Percentiles rank a stretch among this genome's conserved stretches.
phyloP scores from a whole-genome alignment of 2,113 vertebrate species.

The Gnathochromis pfefferi region DNA sequence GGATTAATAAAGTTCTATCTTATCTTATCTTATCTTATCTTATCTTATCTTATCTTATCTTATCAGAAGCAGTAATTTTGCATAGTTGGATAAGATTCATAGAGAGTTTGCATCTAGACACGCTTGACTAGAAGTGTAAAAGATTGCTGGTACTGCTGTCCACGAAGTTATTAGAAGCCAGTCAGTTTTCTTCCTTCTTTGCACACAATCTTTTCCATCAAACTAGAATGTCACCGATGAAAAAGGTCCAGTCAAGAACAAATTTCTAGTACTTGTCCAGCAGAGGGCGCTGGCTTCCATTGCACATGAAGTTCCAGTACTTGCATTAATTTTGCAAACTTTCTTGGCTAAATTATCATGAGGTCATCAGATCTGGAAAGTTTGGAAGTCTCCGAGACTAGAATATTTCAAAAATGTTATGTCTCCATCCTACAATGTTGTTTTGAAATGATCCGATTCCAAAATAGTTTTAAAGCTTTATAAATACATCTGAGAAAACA shows the following conservation, averaged over 20 bases:
- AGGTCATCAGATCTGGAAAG: not conserved
- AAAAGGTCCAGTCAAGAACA: not conserved
- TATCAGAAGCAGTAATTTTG: not conserved
- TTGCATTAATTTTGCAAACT: not conserved
- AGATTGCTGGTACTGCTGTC: not conserved
- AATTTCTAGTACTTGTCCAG: not conserved
- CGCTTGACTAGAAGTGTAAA: not conserved
- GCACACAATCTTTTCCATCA: not conserved
- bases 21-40: too few relatives aligned
- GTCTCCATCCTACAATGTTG: not conserved
- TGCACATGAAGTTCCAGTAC: not conserved
- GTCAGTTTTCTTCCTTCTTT: not conserved
- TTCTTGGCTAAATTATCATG: not conserved
- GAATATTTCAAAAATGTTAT: not conserved
- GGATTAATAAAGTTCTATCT: too few relatives aligned
- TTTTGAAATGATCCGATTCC: not conserved
- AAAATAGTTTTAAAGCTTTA: not conserved
- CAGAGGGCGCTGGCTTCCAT: not conserved
- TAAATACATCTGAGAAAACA: not conserved
- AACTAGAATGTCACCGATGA: not conserved
- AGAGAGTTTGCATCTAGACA: not conserved
- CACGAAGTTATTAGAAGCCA: not conserved
- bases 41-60: too few relatives aligned
- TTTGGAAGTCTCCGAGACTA: not conserved
- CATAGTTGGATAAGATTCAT: not conserved